phyloP scores from a whole-genome alignment of 2,113 vertebrate genomes.

The Garra rufa region DNA sequence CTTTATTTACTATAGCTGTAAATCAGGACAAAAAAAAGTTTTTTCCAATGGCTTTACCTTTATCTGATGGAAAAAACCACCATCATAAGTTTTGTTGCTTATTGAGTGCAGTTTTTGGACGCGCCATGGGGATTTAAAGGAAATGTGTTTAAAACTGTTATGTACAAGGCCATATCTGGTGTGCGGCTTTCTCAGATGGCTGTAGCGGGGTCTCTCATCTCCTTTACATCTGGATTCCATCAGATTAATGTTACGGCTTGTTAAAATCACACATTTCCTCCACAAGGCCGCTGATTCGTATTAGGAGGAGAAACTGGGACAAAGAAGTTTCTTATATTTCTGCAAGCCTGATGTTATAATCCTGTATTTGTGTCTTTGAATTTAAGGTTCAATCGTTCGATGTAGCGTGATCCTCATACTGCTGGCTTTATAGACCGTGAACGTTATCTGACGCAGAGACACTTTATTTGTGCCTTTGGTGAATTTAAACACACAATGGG shows the following conservation, averaged over 20 bases:
- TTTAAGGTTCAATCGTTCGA: constrained; percentile 11
- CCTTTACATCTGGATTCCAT: constrained; percentile 62
- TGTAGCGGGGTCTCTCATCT: constrained; percentile 45
- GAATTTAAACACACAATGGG: constrained; percentile 31
- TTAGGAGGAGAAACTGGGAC: constrained; percentile 38
- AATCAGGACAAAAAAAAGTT: not conserved
- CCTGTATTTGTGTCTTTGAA: constrained; percentile 34
- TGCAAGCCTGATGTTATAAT: constrained; percentile 19
- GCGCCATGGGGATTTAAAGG: constrained; percentile 40
- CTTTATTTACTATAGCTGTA: not conserved
- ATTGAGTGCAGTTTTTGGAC: constrained; percentile 37
- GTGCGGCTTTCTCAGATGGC: constrained; percentile 42
- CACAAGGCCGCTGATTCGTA: constrained; percentile 50
- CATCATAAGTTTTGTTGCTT: constrained; percentile 26
- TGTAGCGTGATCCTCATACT: constrained; percentile 25
- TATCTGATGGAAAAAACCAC: constrained; percentile 24
- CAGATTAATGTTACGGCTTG: constrained; percentile 60
- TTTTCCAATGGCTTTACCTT: constrained; percentile 8
- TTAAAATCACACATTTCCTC: constrained; percentile 60
- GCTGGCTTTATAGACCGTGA: not conserved
- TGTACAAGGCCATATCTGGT: constrained; percentile 60
- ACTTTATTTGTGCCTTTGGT: constrained; percentile 34
- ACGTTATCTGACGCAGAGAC: constrained; percentile 24
- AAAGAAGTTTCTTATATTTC: constrained; percentile 22
- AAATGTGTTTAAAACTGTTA: constrained; percentile 51